phyloP scores from a whole-genome alignment of 2,797 vertebrate genomes.

The Lophotriccus pileatus region DNA sequence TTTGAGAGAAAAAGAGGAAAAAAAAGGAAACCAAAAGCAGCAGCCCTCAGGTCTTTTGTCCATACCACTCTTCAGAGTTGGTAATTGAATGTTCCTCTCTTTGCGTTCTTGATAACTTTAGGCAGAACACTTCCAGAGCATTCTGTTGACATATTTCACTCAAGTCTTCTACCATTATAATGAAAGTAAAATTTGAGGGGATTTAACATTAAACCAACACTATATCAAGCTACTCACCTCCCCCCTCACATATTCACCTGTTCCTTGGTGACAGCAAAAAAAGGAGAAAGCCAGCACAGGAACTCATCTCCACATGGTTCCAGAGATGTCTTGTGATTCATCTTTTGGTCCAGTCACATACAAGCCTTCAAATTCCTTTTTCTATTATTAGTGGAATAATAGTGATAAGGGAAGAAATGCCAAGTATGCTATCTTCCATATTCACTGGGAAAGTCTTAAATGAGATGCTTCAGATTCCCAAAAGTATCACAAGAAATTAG shows the following conservation, averaged over 20 bases:
- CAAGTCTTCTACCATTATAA: neutral
- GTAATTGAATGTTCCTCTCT: neutral
- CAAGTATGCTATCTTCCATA: neutral
- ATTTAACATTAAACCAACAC: neutral
- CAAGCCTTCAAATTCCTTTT: neutral
- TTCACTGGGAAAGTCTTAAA: neutral
- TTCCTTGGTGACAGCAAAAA: neutral
- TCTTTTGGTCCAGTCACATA: neutral
- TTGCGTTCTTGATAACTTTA: neutral
- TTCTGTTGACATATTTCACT: neutral
- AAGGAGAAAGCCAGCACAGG: neutral
- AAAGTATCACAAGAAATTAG: neutral
- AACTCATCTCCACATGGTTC: neutral
- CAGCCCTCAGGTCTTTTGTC: neutral
- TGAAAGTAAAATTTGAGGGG: neutral
- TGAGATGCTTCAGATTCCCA: neutral
- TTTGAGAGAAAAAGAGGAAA: neutral
- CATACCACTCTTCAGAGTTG: neutral
- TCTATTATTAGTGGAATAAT: neutral
- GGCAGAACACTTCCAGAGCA: neutral
- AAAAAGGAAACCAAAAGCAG: neutral
- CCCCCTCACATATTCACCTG: neutral
- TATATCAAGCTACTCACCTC: neutral
- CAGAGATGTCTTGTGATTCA: neutral
- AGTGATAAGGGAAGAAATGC: neutral